Conservation (phyloP, 2,113 vertebrate genomes). For the Paraplagusia blochii region DNA sequence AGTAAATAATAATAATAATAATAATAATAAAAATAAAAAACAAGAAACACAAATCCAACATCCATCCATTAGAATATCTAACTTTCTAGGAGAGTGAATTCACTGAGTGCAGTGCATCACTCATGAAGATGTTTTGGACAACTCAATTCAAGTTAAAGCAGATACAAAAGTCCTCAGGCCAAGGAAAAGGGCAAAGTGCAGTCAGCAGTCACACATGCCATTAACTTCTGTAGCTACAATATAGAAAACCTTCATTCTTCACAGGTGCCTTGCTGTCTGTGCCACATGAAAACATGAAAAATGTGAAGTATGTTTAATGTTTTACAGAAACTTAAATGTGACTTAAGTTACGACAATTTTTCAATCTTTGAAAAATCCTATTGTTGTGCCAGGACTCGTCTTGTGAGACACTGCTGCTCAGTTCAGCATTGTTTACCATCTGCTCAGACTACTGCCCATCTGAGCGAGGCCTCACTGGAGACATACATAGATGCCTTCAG, state of each 20-base stretch:
- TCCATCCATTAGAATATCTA: too few species aligned
- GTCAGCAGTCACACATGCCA: too few species aligned
- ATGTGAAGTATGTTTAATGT: neutral
- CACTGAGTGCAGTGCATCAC: too few species aligned
- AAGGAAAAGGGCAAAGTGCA: too few species aligned
- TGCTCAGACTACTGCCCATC: constrained; percentile 20
- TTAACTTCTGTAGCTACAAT: too few species aligned
- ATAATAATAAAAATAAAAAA: too few species aligned
- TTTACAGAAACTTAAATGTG: neutral
- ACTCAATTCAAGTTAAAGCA: too few species aligned
- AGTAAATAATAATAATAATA: too few species aligned
- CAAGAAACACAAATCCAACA: too few species aligned
- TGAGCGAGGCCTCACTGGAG: constrained; percentile 29
- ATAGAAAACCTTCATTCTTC: neutral
- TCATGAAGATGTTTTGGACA: too few species aligned
- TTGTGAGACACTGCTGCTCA: neutral
- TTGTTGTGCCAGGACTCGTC: neutral
- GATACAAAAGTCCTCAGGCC: too few species aligned
- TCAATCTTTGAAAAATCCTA: neutral
- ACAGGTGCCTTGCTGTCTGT: neutral
- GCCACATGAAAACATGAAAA: neutral
- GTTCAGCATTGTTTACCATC: constrained; percentile 12
- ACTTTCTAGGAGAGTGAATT: too few species aligned
- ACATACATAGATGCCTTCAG: constrained; percentile 16
- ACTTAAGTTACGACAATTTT: neutral